A percentile compares a stretch with the other conserved stretches of the same genome.
phyloP scores from a whole-genome alignment of 2,888 invertebrate genomes.

The Oscheius sp. region DNA sequence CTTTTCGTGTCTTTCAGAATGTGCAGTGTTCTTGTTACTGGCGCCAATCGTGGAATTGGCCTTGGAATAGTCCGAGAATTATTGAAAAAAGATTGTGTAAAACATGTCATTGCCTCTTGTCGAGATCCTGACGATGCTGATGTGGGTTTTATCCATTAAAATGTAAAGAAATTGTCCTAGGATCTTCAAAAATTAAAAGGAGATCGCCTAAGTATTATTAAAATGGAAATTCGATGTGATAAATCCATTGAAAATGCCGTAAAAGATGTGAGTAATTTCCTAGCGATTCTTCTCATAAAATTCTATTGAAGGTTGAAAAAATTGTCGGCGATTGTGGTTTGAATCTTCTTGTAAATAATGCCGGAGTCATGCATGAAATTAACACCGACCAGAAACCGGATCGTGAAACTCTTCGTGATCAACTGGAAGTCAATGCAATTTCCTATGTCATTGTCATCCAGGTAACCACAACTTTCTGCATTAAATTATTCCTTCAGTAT shows the following conservation, averaged over 20 bases:
- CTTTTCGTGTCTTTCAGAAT: not conserved
- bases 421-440: not conserved
- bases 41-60: conserved; percentile 37
- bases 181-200: not conserved
- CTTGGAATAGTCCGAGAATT: conserved; percentile 24
- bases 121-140: conserved; percentile 27
- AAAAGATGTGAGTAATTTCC: too few species aligned
- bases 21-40: conserved; percentile 33
- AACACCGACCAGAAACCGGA: conserved; percentile 12
- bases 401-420: not conserved
- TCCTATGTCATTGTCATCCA: conserved; percentile 19
- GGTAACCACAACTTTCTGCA: not conserved
- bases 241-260: conserved; percentile 1
- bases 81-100: conserved; percentile 25
- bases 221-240: conserved; percentile 24
- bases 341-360: conserved; percentile 18
- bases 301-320: conserved; percentile 19
- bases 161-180: not conserved
- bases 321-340: conserved; percentile 44
- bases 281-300: not conserved
- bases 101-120: conserved; percentile 26
- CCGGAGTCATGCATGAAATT: not conserved
- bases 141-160: not conserved
- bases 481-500: not conserved
- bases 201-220: not conserved